Base-by-base conservation (phyloP, 1,140 invertebrate genomes). In the Harlomillsia oculata region DNA sequence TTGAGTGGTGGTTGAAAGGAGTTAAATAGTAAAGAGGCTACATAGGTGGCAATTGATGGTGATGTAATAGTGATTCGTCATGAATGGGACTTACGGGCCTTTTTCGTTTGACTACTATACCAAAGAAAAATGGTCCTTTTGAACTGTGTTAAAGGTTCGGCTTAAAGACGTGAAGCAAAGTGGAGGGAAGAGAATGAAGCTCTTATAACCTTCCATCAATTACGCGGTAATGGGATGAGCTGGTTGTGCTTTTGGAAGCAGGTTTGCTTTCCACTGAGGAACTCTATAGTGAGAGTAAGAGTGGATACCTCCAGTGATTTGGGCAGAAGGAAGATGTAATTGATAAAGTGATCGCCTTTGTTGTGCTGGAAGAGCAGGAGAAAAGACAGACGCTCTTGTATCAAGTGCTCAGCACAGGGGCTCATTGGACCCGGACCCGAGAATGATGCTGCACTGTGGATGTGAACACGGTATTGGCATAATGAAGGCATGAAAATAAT, bases 401-500 rank as follows among this genome's bases (percentile, higher is more conserved):
- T n/a, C n/a, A n/a, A n/a, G n/a, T n/a, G n/a, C n/a, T n/a, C n/a
- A n/a, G n/a, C n/a, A n/a, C n/a, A n/a, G n/a, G n/a, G n/a, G n/a
- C n/a, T n/a, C n/a, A n/a, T n/a, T n/a, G n/a, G n/a, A n/a, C n/a
- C n/a, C n/a, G n/a, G n/a, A n/a, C n/a, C n/a, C n/a, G n/a, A n/a
- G n/a, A n/a, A n/a, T n/a, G n/a, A n/a, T n/a, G n/a, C n/a, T n/a
- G n/a, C n/a, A n/a, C n/a, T n/a, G n/a, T n/a, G n/a, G n/a, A n/a
- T n/a, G n/a, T n/a, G n/a, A n/a, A n/a, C n/a, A n/a, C n/a, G n/a
- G n/a, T n/a, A n/a, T n/a, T n/a, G n/a, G n/a, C n/a, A n/a, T n/a
- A n/a, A n/a, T n/a, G n/a, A n/a, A 48, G 45, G 45, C 30, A 48
- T 48, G 45, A 32, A 23, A 48, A 48, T 48, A 48, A 39, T 54